Conservation (phyloP, 2,113 vertebrate genomes). For the Dipodomys ordii region DNA sequence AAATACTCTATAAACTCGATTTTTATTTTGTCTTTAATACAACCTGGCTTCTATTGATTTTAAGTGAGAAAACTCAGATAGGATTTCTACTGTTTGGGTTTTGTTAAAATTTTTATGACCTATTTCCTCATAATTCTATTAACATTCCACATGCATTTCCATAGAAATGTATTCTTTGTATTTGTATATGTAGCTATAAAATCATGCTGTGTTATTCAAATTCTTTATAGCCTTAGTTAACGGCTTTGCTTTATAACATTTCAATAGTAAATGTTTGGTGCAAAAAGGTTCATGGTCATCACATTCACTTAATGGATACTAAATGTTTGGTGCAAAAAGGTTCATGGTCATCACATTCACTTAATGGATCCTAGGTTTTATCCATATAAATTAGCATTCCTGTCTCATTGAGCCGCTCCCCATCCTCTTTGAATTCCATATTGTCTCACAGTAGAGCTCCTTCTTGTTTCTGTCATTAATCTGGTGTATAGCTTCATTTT, state of each 20-base stretch:
- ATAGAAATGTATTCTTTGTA: conserved; percentile 45
- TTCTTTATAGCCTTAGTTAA: conserved; percentile 55
- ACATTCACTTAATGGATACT: background rate
- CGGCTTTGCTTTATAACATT: conserved; percentile 24
- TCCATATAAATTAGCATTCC: conserved; percentile 46
- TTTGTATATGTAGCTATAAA: conserved; percentile 43
- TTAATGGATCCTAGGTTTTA: conserved; percentile 3
- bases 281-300: conserved; percentile 18
- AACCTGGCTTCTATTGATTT: conserved; percentile 13
- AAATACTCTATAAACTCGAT: background rate
- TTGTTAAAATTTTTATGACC: conserved; percentile 21
- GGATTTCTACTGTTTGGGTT: background rate
- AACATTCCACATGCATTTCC: background rate
- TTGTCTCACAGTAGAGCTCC: background rate
- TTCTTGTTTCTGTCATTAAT: background rate
- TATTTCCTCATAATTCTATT: conserved; percentile 26
- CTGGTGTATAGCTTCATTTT: background rate
- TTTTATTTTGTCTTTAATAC: conserved; percentile 40
- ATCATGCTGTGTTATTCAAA: conserved; percentile 28
- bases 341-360: conserved; percentile 10
- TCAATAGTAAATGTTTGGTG: conserved; percentile 16
- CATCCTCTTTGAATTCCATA: background rate
- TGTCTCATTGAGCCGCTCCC: background rate
- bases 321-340: conserved; percentile 35
- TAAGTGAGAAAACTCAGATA: conserved; percentile 10